Conservation (phyloP, 30 jellyfish, hydroid and myxozoan species). For the Hydractinia symbiolongicarpus region DNA sequence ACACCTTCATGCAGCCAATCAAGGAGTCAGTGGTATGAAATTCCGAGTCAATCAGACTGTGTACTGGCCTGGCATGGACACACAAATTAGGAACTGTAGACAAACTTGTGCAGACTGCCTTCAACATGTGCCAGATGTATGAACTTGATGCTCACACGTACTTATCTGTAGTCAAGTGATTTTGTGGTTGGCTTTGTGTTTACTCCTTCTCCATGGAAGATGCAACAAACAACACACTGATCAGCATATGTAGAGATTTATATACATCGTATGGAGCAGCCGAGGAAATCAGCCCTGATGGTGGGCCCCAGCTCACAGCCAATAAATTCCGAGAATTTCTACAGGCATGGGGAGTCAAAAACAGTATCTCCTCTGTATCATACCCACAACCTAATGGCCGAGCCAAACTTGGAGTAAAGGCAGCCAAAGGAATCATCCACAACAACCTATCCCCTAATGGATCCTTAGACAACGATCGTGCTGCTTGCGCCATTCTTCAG, state of each 20-base stretch:
- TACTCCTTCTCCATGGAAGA: background rate
- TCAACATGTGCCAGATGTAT: background rate
- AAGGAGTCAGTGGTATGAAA: too few relatives aligned
- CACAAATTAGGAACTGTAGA: background rate
- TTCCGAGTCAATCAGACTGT: too few relatives aligned
- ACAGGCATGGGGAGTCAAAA: background rate
- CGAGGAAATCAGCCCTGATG: background rate
- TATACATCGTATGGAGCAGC: background rate
- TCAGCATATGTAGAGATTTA: background rate
- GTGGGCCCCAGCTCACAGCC: background rate
- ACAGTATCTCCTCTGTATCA: background rate
- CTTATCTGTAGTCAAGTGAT: background rate
- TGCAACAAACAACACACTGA: background rate
- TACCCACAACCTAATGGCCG: slow-evolving; percentile 18
- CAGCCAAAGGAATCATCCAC: slow-evolving; percentile 16
- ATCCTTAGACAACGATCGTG: background rate
- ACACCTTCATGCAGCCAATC: too few relatives aligned
- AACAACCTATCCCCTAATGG: background rate
- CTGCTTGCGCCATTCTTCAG: slow-evolving; percentile 7
- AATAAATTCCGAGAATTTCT: background rate
- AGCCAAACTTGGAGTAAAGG: background rate
- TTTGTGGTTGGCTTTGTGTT: background rate
- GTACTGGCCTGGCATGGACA: too few relatives aligned
- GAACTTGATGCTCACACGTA: slow-evolving; percentile 9
- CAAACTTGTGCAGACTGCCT: background rate